phyloP scores from a whole-genome alignment of 2,888 invertebrate genomes.

The Melikaiella ostensackeni region DNA sequence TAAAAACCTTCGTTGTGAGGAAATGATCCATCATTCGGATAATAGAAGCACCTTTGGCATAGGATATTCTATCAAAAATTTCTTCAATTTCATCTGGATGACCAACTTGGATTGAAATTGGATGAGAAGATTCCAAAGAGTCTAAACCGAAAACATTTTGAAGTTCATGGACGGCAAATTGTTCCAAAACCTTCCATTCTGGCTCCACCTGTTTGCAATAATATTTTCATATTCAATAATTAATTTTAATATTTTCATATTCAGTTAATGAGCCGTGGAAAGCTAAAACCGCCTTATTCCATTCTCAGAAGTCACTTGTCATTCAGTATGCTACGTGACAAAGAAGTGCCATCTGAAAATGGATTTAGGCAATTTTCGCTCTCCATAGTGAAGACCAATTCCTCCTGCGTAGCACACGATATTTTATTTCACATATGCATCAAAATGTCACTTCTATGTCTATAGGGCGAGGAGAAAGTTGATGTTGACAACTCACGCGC shows the following conservation, averaged over 20 bases:
- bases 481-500: too few relatives aligned
- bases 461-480: too few relatives aligned
- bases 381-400: too few relatives aligned
- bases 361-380: too few relatives aligned
- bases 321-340: too few relatives aligned
- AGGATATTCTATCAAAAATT: conserved; percentile 67
- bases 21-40: conserved; percentile 95
- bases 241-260: neutral
- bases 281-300: too few relatives aligned
- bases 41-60: conserved; percentile 77
- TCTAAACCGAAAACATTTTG: conserved; percentile 77
- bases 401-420: too few relatives aligned
- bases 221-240: neutral
- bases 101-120: conserved; percentile 68
- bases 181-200: conserved; percentile 76
- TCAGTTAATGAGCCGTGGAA: too few relatives aligned
- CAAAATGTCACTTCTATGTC: too few relatives aligned
- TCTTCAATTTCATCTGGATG: conserved; percentile 79
- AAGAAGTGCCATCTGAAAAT: too few relatives aligned
- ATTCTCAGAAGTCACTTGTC: too few relatives aligned
- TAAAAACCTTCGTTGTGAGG: conserved; percentile 86
- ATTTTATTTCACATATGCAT: too few relatives aligned
- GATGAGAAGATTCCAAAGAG: conserved; percentile 76
- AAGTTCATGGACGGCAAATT: conserved; percentile 76
- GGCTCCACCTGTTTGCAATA: conserved; percentile 70